These are phyloP conservation scores for Perizoma affinitatum DNA, from an alignment of 2,888 invertebrate genomes.

Conservation along the genomic window DNA sequence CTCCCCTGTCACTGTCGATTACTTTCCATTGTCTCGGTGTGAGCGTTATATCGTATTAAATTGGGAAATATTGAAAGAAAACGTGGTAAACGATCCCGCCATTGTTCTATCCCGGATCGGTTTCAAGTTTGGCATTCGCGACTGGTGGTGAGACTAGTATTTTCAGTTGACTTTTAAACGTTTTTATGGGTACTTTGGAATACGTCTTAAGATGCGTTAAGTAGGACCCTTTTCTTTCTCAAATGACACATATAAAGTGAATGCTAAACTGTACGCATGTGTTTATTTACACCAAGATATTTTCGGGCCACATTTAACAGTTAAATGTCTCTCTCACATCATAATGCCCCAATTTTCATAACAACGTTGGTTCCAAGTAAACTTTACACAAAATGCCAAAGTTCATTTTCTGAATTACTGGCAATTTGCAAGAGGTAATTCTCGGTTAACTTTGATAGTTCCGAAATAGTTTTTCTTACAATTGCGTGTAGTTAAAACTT, in stretches of 20 bases:
- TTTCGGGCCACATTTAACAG: no score
- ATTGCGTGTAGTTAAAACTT: slow-evolving; percentile 58
- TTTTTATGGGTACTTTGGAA: slow-evolving; percentile 11
- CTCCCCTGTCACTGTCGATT: slow-evolving; percentile 79
- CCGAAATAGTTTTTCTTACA: slow-evolving; percentile 62
- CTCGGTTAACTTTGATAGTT: slow-evolving; percentile 63
- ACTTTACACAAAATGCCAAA: slow-evolving; percentile 58
- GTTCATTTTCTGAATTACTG: slow-evolving; percentile 63
- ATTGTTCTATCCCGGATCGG: slow-evolving; percentile 52
- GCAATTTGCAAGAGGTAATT: slow-evolving; percentile 64
- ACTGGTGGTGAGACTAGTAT: slow-evolving; percentile 6
- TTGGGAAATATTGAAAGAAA: slow-evolving; percentile 82
- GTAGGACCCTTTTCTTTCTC: neutral
- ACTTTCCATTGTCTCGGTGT: slow-evolving; percentile 78
- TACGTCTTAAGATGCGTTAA: neutral
- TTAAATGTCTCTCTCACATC: no score
- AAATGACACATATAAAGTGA: no score
- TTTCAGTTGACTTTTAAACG: slow-evolving; percentile 6
- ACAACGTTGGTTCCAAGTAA: slow-evolving; percentile 45
- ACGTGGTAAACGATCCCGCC: slow-evolving; percentile 73
- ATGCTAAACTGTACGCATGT: no score
- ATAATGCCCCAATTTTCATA: slow-evolving; percentile 32
- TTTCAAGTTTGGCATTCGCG: slow-evolving; percentile 32
- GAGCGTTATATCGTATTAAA: slow-evolving; percentile 74
- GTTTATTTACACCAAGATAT: no score